Evolutionary conservation across 2,113 vertebrate genomes (phyloP).

Genomic region (Tenebrosternarchus preto): DNA sequence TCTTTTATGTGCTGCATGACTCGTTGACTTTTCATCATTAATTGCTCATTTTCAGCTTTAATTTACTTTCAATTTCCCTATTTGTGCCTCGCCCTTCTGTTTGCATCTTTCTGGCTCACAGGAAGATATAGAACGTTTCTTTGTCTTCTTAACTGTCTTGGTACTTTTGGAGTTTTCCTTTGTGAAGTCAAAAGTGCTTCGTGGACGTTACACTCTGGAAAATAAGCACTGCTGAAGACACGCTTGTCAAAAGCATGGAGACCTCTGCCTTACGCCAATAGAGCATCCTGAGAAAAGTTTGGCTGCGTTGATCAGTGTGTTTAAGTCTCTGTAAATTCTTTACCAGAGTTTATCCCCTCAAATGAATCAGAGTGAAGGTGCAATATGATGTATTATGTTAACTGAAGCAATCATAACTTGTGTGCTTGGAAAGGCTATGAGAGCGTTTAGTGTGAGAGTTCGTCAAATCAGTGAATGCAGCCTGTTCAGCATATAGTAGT

Average conservation of each 20-base stretch:
- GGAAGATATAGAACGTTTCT: not conserved
- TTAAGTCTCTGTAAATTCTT: not conserved
- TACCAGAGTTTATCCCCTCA: not conserved
- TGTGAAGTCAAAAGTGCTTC: no score
- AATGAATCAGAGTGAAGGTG: no score
- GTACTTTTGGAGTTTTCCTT: no score
- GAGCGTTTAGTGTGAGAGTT: no score
- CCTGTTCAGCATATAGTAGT: no score
- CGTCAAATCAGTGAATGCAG: no score
- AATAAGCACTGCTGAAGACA: not conserved
- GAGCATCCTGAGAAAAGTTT: not conserved
- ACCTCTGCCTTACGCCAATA: not conserved
- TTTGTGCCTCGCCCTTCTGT: not conserved
- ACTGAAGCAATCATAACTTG: no score
- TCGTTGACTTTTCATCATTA: not conserved
- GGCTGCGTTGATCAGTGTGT: not conserved
- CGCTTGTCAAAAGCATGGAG: not conserved
- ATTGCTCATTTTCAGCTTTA: constrained; percentile 15
- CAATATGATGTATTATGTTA: no score
- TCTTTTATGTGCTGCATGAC: not conserved
- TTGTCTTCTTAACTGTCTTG: not conserved
- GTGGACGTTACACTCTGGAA: no score
- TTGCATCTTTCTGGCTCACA: not conserved
- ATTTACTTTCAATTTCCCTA: not conserved
- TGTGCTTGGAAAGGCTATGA: no score